phyloP scores from a whole-genome alignment of 2,113 vertebrate genomes.

The Salvelinus namaycush region DNA sequence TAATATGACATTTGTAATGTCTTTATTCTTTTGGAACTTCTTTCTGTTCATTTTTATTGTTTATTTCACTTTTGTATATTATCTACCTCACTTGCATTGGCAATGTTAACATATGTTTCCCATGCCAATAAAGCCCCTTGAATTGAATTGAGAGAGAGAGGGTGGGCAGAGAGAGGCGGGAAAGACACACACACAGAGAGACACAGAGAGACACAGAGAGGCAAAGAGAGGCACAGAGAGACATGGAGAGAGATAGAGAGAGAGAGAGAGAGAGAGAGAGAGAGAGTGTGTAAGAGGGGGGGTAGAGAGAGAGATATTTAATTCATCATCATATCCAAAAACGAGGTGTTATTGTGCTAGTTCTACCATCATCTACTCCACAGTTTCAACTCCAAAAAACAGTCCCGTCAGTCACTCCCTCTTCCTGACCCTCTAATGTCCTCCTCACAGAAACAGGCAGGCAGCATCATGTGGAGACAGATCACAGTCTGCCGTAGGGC shows the following conservation, averaged over 20 bases:
- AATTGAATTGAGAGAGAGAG: too few relatives aligned
- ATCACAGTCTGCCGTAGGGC: neutral
- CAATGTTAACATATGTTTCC: too few relatives aligned
- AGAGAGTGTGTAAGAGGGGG: neutral
- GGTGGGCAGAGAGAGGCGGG: too few relatives aligned
- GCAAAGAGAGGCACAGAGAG: neutral
- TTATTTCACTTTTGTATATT: too few relatives aligned
- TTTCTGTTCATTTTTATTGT: too few relatives aligned
- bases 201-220: neutral
- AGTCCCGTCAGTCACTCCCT: constrained; percentile 1
- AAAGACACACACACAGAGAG: too few relatives aligned
- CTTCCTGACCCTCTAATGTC: constrained; percentile 23
- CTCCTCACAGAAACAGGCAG: neutral
- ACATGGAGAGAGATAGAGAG: neutral
- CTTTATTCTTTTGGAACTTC: too few relatives aligned
- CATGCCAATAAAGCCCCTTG: too few relatives aligned
- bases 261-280: neutral
- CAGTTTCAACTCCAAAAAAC: neutral
- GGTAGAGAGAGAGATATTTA: neutral
- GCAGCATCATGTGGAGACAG: neutral
- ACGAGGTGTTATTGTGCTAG: neutral
- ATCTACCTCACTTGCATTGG: too few relatives aligned
- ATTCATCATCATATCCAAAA: neutral
- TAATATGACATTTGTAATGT: too few relatives aligned
- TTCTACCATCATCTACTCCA: too few relatives aligned